A percentile compares a stretch with the other conserved stretches of the same genome.
These are phyloP conservation scores for Drosophila albomicans DNA, from an alignment of 1,140 invertebrate species.

Conservation along the genomic window DNA sequence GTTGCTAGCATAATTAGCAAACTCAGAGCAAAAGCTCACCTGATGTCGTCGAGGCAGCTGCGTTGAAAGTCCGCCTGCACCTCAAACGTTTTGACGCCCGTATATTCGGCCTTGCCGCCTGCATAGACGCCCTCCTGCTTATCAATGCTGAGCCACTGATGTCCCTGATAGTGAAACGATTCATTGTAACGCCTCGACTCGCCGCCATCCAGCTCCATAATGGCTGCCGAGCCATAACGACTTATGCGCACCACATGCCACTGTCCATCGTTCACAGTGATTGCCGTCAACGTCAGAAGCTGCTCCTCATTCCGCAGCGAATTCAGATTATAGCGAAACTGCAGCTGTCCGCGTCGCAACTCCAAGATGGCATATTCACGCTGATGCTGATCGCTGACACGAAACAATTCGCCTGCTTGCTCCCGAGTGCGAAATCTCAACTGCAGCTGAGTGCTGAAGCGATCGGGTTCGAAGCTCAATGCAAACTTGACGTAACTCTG, in stretches of 20 bases:
- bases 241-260: slow-evolving; percentile 89
- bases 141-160: slow-evolving; percentile 88
- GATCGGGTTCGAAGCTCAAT: slow-evolving; percentile 88
- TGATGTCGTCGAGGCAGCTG: slow-evolving; percentile 85
- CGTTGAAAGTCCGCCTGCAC: slow-evolving; percentile 88
- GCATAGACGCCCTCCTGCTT: slow-evolving; percentile 89
- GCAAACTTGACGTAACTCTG: slow-evolving; percentile 90
- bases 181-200: slow-evolving; percentile 90
- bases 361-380: slow-evolving; percentile 89
- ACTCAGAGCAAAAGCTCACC: slow-evolving; percentile 53
- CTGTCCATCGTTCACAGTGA: slow-evolving; percentile 89
- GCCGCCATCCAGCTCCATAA: slow-evolving; percentile 89
- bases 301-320: slow-evolving; percentile 87
- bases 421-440: slow-evolving; percentile 89
- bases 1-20: slow-evolving; percentile 18
- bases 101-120: slow-evolving; percentile 89
- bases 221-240: slow-evolving; percentile 88
- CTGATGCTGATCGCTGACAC: slow-evolving; percentile 88
- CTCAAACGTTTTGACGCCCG: slow-evolving; percentile 87
- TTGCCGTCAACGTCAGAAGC: slow-evolving; percentile 86
- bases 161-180: slow-evolving; percentile 87
- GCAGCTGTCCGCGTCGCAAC: slow-evolving; percentile 87
- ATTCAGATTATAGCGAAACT: slow-evolving; percentile 89
- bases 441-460: slow-evolving; percentile 88
- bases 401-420: slow-evolving; percentile 87